Percentiles rank a stretch among this genome's conserved stretches.
Evolutionary conservation across 2,888 invertebrate genomes (phyloP).

Genomic region (Protophormia terraenovae): DNA sequence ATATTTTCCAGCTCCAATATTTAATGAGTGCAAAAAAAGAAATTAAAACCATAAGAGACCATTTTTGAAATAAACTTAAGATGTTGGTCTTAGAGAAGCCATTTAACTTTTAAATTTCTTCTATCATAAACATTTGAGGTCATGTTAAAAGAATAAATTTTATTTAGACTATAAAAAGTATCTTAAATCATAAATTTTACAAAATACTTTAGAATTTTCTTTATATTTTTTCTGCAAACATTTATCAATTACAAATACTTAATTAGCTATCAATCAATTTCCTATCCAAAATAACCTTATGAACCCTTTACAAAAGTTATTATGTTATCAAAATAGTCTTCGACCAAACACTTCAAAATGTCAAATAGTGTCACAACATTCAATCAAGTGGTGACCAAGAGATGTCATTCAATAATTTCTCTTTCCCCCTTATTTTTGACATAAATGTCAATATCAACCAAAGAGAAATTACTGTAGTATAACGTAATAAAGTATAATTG

Average conservation of each 20-base stretch:
- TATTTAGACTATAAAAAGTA: no score
- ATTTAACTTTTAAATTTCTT: no score
- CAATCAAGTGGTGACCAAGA: conserved; percentile 16
- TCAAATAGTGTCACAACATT: conserved; percentile 52
- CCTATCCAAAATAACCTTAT: not conserved
- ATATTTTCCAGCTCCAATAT: no score
- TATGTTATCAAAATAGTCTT: not conserved
- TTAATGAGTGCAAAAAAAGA: no score
- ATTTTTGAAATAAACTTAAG: no score
- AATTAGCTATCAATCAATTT: conserved; percentile 28
- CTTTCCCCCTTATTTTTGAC: not conserved
- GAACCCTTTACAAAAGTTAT: not conserved
- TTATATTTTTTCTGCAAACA: not conserved
- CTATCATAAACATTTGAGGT: no score
- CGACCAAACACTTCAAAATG: conserved; percentile 48
- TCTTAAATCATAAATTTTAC: no score
- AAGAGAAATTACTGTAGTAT: not conserved
- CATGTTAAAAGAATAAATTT: no score
- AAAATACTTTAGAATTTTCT: no score
- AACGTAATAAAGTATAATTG: not conserved
- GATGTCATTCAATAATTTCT: not conserved
- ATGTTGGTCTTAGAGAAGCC: no score
- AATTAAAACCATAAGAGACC: no score
- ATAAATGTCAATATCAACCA: not conserved
- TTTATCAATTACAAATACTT: not conserved